Base-by-base conservation (phyloP, 2,797 vertebrate species). In the Limosa lapponica region DNA sequence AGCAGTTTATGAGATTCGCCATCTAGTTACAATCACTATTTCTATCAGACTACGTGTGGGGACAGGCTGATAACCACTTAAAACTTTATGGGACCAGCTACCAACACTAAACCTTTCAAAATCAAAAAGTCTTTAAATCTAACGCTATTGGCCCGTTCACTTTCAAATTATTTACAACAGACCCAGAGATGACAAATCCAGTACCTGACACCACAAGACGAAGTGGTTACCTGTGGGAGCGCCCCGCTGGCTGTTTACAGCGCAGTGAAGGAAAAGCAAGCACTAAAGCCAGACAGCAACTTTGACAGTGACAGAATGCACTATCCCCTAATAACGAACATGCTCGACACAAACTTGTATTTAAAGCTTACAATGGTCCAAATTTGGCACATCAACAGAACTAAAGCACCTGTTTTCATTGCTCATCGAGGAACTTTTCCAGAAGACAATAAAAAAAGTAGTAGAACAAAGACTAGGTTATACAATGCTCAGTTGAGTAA, bases 331-430 rank as follows among this genome's bases (percentile, higher is more conserved):
- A 67, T 28, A 78, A 93, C 85, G 92, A 94, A 80, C 82, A 91
- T 52, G 86, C 80, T 90, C 88, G 82, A 82, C 85, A 82, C 61
- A 78, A 69, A 79, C 89, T 61, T n/a, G 74, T 23, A 89, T 46
- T 92, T 94, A 84, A 92, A 90, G 90, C 90, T 96, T 89, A 89
- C 81, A 82, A 75, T 87, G 82, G 87, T 96, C 91, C 91, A 93
- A 93, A 94, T 98, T 98, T 98, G 98, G 97, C 98, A 98, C 96
- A 61, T 80, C 77, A 94, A 94, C 95, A 95, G 93, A 96, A 96
- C 93, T 87, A 95, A 96, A 98, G 90, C 95, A 92, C 90, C 93
- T 90, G 67, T 95, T 93, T 90, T 41, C 84, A 82, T 84, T 94
- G 80, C 72, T 93, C 85, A n/a, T 80, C 5, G 25, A 95, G 81